Evolutionary conservation across 37 sponge, comb jelly and placozoan species (phyloP), one percentile per base, ranked within the genome.

Genomic region (Beroe ovata): DNA sequence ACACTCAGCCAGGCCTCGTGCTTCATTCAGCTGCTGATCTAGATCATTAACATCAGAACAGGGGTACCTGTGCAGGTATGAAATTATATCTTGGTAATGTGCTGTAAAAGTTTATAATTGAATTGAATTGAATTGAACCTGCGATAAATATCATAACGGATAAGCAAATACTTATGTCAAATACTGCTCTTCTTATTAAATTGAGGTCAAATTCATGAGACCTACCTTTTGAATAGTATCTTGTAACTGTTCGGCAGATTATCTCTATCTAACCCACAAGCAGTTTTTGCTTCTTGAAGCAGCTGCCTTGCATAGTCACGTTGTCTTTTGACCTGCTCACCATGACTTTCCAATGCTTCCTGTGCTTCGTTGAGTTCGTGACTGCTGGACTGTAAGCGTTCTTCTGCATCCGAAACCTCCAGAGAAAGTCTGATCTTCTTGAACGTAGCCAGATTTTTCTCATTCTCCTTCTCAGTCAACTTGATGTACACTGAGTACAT

Each of bases 11-110:
- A 77, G 54, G 4, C 36, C 84, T 21, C 84, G 84, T 6, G 84
- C 84, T 40, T 77, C 84, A 23, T 77, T 77, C 2, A 77, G 84
- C 22, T 77, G 84, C 84, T 77, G 84, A 25, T 77, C 84, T 0
- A 77, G 84, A 39, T 77, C 84, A 36, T 77, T 42, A 3, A 77
- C 69, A 66, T 66, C 69, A 26, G 69, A 66, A 16, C 69, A 66
- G 4, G 69, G 69, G 30, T 66, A 66, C 36, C 69, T 66, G 69
- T 11, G 54, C 11, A n/a, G n/a, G n/a, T n/a, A n/a, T n/a, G n/a
- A n/a, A n/a, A n/a, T n/a, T n/a, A n/a, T n/a, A n/a, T n/a, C n/a
- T n/a, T n/a, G n/a, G n/a, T n/a, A n/a, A n/a, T n/a, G n/a, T n/a
- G n/a, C n/a, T n/a, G n/a, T n/a, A n/a, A n/a, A n/a, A n/a, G n/a